A percentile compares a stretch with the other conserved stretches of the same genome.
These are phyloP conservation scores for Hylyphantes graminicola DNA, from an alignment of 1,140 invertebrate species.

Conservation along the genomic window DNA sequence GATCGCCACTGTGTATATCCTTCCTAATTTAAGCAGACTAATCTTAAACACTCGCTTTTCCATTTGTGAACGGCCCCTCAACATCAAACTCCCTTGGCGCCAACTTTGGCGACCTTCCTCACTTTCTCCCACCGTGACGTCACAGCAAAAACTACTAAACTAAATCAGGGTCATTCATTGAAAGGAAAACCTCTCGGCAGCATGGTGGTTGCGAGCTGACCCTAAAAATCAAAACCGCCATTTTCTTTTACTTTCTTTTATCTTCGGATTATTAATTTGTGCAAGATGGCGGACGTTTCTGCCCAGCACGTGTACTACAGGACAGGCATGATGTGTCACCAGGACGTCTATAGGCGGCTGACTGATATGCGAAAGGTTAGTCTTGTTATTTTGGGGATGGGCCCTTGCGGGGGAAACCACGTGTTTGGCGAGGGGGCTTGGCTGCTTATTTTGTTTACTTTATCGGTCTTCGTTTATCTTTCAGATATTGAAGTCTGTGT, in stretches of 20 bases:
- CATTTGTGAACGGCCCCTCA: too few species aligned
- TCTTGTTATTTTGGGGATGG: neutral
- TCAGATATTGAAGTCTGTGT: too few species aligned
- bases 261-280: neutral
- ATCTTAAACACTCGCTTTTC: too few species aligned
- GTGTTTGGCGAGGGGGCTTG: conserved; percentile 4
- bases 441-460: neutral
- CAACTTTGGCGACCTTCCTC: neutral
- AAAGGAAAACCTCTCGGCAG: neutral
- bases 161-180: too few species aligned
- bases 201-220: neutral
- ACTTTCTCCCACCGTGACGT: too few species aligned
- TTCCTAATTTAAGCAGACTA: too few species aligned
- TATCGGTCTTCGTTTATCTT: too few species aligned
- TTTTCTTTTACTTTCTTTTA: neutral
- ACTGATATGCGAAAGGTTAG: conserved; percentile 42
- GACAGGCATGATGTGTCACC: conserved; percentile 31
- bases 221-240: neutral
- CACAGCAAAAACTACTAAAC: too few species aligned
- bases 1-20: too few species aligned
- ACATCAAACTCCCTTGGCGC: too few species aligned
- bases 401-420: neutral
- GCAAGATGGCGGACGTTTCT: neutral
- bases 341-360: conserved; percentile 37
- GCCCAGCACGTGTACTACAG: conserved; percentile 10